Evolutionary conservation across 2,113 vertebrate genomes (phyloP).

Genomic region (Struthidea cinerea): DNA sequence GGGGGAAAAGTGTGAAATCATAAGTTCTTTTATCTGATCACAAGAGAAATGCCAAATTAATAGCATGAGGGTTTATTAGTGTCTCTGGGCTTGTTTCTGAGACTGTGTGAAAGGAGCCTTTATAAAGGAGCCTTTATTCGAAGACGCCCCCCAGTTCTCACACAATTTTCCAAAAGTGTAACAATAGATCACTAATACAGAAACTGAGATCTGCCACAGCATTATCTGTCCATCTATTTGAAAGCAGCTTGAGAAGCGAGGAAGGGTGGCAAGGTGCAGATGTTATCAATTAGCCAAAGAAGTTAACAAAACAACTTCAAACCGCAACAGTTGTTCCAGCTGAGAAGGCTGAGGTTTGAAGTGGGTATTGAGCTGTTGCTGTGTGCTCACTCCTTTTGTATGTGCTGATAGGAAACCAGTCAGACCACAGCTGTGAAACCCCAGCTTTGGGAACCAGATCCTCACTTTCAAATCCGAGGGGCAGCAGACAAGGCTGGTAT

Average conservation of each 20-base stretch:
- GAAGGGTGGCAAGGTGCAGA: conserved; percentile 22
- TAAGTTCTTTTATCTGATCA: background rate
- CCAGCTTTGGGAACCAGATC: conserved; percentile 3
- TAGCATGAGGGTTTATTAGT: background rate
- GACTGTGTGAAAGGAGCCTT: background rate
- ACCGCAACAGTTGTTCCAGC: conserved; percentile 39
- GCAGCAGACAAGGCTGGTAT: background rate
- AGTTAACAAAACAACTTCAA: conserved; percentile 47
- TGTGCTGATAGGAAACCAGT: background rate
- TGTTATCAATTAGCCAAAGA: conserved; percentile 49
- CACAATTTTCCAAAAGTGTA: background rate
- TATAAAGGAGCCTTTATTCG: background rate
- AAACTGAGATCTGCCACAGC: background rate
- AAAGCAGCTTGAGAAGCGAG: background rate
- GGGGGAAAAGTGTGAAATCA: background rate
- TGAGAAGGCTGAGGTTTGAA: background rate
- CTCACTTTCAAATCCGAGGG: background rate
- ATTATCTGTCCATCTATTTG: background rate
- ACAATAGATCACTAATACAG: background rate
- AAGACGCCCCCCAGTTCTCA: background rate
- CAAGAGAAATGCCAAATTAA: background rate
- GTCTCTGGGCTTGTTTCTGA: background rate
- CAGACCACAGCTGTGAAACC: conserved; percentile 39
- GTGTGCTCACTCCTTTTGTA: background rate
- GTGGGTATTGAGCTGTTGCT: background rate